Base-by-base conservation (phyloP, 2,888 invertebrate genomes). In the Leistus spinibarbis region DNA sequence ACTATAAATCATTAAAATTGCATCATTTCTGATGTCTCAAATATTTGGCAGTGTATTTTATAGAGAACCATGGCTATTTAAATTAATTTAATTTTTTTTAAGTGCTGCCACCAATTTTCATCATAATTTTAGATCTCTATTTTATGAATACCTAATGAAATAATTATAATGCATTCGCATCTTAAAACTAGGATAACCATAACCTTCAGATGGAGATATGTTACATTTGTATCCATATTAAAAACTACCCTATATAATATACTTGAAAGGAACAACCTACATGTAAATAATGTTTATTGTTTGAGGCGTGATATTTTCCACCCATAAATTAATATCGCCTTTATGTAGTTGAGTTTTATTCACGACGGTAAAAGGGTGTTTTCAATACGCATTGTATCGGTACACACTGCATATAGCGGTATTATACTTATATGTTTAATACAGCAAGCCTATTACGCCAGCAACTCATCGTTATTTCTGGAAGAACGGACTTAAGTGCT, bases 401-500 rank as follows among this genome's bases (percentile, higher is more conserved):
- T 13, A 20, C 17, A 57, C 20, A 57, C 57, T 23, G 60, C 40
- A 69, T 53, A 40, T 40, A 40, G 53, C 22, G 62, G 70, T 17
- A 63, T 54, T 53, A 63, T 62, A 40, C 62, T 70, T 70, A 53
- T 40, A 40, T 70, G 23, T 70, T 70, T 70, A 70, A 63, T 70
- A 70, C 17, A 63, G 40, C 63, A 70, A 63, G 70, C 70, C 63
- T 63, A 40, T 70, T 70, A 70, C 54, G n/a, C n/a, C n/a, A 63
- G 54, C 63, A 62, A 27, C 69, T 69, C 69, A 40, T 16, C 60
- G 54, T 70, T 70, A 63, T 63, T 63, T 70, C 70, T 63, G 54
- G 63, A 70, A 63, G 70, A 70, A 70, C 63, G 70, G 23, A 17
- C 62, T 63, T 54, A 65, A 72, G 72, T 72, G 56, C 65, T 24